Evolutionary conservation across 2,113 vertebrate genomes (phyloP).

Genomic region (Pandion haliaetus): DNA sequence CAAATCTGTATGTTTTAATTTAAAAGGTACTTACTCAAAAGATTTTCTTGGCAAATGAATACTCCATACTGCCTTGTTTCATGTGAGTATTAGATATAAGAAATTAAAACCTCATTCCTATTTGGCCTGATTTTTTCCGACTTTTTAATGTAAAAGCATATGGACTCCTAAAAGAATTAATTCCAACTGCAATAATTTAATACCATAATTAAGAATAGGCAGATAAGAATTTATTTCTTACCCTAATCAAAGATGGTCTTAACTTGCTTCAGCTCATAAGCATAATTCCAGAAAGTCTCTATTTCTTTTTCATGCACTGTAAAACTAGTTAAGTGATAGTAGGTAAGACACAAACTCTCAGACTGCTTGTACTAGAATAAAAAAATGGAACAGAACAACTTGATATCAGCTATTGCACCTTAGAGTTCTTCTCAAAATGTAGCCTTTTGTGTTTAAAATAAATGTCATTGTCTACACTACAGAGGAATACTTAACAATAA

Average conservation of each 20-base stretch:
- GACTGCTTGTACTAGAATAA: not conserved
- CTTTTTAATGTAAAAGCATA: not conserved
- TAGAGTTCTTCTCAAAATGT: not conserved
- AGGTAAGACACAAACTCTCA: not conserved
- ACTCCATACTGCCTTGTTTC: not conserved
- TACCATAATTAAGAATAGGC: not conserved
- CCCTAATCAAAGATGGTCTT: not conserved
- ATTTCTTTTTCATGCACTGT: not conserved
- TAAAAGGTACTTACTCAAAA: not conserved
- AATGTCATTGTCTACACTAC: not conserved
- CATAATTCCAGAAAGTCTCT: not conserved
- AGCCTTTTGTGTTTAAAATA: not conserved
- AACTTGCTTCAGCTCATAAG: not conserved
- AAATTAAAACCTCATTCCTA: not conserved
- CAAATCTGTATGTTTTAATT: not conserved
- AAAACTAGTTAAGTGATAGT: not conserved
- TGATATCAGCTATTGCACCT: not conserved
- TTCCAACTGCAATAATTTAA: not conserved
- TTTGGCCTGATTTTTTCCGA: not conserved
- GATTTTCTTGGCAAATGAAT: not conserved
- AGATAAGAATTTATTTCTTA: not conserved
- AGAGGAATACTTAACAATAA: not conserved
- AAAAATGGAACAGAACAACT: not conserved
- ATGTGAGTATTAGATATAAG: not conserved
- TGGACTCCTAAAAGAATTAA: not conserved